A percentile compares a stretch with the other conserved stretches of the same genome.
These are phyloP conservation scores for Mesopsocus fuscifrons DNA, from an alignment of 2,888 invertebrate genomes.

Conservation along the genomic window DNA sequence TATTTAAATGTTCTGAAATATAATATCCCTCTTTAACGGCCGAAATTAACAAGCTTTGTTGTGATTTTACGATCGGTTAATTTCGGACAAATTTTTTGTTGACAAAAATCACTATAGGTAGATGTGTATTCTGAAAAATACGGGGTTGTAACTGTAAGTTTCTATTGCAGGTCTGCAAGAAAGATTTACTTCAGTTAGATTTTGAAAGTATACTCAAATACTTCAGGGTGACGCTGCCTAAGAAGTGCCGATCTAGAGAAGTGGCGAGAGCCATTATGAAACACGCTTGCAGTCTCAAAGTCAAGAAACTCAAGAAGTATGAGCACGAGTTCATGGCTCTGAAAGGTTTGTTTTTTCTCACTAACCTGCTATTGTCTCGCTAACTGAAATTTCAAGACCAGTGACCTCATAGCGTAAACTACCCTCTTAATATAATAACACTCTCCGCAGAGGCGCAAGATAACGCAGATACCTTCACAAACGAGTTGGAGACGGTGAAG, in stretches of 20 bases:
- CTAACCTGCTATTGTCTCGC: too few relatives aligned
- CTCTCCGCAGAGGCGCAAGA: conserved; percentile 41
- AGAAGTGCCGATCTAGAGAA: conserved; percentile 85
- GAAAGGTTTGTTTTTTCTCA: conserved; percentile 47
- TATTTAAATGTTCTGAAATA: too few relatives aligned
- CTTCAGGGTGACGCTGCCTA: conserved; percentile 91
- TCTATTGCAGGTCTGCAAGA: conserved; percentile 46
- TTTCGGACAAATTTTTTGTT: too few relatives aligned
- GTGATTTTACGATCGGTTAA: too few relatives aligned
- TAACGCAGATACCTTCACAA: conserved; percentile 33
- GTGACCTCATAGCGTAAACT: too few relatives aligned
- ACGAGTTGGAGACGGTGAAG: conserved; percentile 35
- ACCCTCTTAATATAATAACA: too few relatives aligned
- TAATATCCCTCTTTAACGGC: too few relatives aligned
- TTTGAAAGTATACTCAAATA: conserved; percentile 97
- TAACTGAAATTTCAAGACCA: too few relatives aligned
- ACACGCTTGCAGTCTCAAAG: conserved; percentile 75
- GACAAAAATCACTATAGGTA: too few relatives aligned
- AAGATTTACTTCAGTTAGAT: conserved; percentile 79
- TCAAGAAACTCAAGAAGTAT: conserved; percentile 86
- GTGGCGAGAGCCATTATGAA: conserved; percentile 76
- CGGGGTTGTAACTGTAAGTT: too few relatives aligned
- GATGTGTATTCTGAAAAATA: too few relatives aligned
- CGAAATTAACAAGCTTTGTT: too few relatives aligned
- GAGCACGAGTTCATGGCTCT: conserved; percentile 71